Base-by-base conservation (phyloP, 2,797 vertebrate genomes). In the Lepilemur ruficaudatus region DNA sequence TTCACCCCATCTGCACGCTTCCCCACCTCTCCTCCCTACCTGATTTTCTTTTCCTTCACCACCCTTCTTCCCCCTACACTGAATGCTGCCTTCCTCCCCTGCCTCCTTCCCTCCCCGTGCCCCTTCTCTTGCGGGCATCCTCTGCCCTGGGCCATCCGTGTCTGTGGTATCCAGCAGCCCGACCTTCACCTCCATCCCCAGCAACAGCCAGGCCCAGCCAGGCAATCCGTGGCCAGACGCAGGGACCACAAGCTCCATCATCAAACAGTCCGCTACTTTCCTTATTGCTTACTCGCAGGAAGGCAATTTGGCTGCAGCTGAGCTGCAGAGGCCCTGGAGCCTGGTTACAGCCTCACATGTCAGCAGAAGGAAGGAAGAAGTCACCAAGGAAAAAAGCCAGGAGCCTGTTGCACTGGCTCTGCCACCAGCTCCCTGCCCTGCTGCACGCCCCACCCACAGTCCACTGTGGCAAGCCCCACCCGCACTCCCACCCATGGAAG, bases 241-340 rank as follows among this genome's bases (percentile, higher is more conserved):
- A 48, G 69, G n/a, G 32, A 50, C 69, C 28, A 38, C 2, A 12
- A 48, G 48, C 7, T 13, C 30, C 23, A 52, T 72, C 43, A 41
- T 75, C 72, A 76, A 76, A 63, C 80, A 85, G 28, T 48, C 91
- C 93, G 72, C 46, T 81, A 63, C 73, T 93, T 80, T 91, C 70
- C 78, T 96, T 84, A 84, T 35, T 93, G 87, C 76, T 95, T 93
- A 72, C 95, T 88, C 80, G 52, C 79, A 59, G 91, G 72, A 91
- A 75, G 82, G 63, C 57, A 83, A 67, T 88, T 89, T 96, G 90
- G 72, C 70, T 69, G n/a, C 15, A 17, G 63, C 84, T 59, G 50
- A 79, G 41, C 46, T 57, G 14, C 61, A 28, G 63, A 63, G 57
- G 57, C 25, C 72, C 57, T 73, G 43, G 59, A 70, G 67, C 46